Percentiles rank a stretch among this genome's conserved stretches.
Conservation (phyloP, 1,140 invertebrate species). For the Temnothorax longispinosus region DNA sequence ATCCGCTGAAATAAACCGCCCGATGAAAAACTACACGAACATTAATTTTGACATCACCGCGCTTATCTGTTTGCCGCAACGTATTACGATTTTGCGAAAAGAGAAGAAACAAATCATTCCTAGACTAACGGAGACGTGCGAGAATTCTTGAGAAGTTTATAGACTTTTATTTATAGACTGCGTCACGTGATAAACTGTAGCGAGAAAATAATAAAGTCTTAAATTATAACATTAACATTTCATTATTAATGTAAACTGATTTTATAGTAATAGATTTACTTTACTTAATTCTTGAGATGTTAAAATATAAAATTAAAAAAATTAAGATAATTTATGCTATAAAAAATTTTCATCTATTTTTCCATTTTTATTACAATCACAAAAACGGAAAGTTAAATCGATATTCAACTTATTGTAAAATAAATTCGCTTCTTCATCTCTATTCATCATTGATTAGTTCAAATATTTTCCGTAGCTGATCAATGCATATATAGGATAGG, state of each 20-base stretch:
- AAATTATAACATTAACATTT: background rate
- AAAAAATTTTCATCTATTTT: background rate
- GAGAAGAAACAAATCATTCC: background rate
- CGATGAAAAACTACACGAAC: slow-evolving; percentile 27
- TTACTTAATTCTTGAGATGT: background rate
- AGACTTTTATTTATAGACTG: background rate
- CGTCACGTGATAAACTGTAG: background rate
- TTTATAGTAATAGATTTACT: background rate
- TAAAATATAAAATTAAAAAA: background rate
- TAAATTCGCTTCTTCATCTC: background rate
- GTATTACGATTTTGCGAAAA: slow-evolving; percentile 16
- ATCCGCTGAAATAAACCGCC: slow-evolving; percentile 32
- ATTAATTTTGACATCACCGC: slow-evolving; percentile 42
- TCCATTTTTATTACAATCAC: background rate
- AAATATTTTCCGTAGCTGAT: background rate
- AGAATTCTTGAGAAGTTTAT: background rate
- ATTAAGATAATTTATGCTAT: background rate
- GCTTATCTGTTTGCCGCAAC: slow-evolving; percentile 43
- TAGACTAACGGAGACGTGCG: background rate
- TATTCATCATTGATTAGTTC: background rate
- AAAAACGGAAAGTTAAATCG: background rate
- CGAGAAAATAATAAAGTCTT: background rate
- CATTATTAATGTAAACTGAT: background rate
- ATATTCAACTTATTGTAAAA: background rate
- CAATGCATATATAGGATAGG: background rate